Evolutionary conservation across 2,888 invertebrate species (phyloP).

Genomic region (Nipponacmea schrenckii): DNA sequence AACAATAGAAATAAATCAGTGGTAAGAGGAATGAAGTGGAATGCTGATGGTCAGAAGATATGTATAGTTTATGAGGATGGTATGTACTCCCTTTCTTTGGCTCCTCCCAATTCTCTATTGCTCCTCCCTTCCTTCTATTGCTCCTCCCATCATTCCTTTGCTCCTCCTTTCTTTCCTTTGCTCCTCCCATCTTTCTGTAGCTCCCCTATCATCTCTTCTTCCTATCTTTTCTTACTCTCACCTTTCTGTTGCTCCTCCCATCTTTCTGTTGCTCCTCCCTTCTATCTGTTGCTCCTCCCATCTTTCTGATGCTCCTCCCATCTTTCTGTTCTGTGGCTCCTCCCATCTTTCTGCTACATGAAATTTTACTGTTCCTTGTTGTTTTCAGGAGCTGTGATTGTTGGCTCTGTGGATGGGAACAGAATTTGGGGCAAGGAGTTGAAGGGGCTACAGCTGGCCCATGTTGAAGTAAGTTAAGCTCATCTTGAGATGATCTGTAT

Average conservation of each 20-base stretch:
- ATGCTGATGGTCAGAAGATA: slow-evolving; percentile 93
- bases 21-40: slow-evolving; percentile 98
- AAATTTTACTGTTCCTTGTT: slow-evolving; percentile 24
- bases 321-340: neutral
- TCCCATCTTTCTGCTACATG: neutral
- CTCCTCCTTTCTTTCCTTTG: neutral
- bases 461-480: slow-evolving; percentile 77
- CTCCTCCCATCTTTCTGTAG: neutral
- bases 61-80: slow-evolving; percentile 99
- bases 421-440: slow-evolving; percentile 98
- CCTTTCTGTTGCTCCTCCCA: too few relatives aligned
- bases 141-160: neutral
- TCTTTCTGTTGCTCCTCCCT: too few relatives aligned
- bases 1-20: slow-evolving; percentile 98
- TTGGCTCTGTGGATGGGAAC: slow-evolving; percentile 97
- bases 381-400: slow-evolving; percentile 84
- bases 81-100: slow-evolving; percentile 40
- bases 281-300: too few relatives aligned
- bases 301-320: too few relatives aligned
- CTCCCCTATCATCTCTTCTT: too few relatives aligned
- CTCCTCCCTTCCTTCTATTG: neutral
- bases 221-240: too few relatives aligned
- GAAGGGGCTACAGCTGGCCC: slow-evolving; percentile 79
- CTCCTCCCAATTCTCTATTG: neutral
- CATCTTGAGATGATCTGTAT: too few relatives aligned